These are phyloP conservation scores for Pediacus dermestoides DNA, from an alignment of 2,888 invertebrate genomes.

Conservation along the genomic window DNA sequence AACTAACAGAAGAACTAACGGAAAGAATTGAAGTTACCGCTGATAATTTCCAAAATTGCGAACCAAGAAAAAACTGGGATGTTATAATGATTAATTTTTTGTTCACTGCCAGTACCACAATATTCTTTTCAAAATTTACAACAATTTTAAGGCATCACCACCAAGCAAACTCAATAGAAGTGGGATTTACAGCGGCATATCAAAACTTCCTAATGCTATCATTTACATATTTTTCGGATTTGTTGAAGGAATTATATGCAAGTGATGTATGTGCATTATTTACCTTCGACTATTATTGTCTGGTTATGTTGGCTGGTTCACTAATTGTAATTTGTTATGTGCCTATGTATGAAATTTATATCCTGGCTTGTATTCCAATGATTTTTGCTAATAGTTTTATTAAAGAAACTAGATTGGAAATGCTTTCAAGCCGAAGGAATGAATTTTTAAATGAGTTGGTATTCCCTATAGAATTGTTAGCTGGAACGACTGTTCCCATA, in stretches of 20 bases:
- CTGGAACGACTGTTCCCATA: too few relatives aligned
- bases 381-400: too few relatives aligned
- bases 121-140: constrained; percentile 1
- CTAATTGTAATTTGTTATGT: background rate
- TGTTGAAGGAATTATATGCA: too few relatives aligned
- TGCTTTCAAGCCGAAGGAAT: too few relatives aligned
- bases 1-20: background rate
- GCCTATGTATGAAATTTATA: background rate
- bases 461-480: too few relatives aligned
- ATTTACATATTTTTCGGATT: background rate
- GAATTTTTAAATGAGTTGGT: too few relatives aligned
- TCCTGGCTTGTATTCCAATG: constrained; percentile 1
- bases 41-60: background rate
- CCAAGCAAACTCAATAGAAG: background rate
- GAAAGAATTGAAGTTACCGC: background rate
- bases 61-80: background rate
- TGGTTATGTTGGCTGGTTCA: constrained; percentile 1
- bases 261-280: too few relatives aligned
- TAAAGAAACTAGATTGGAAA: too few relatives aligned
- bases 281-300: background rate
- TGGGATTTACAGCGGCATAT: background rate
- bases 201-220: background rate
- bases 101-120: background rate
- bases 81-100: background rate
- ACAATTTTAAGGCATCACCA: background rate